phyloP scores from a whole-genome alignment of 2,888 invertebrate species.

The Abrostola triplasia region DNA sequence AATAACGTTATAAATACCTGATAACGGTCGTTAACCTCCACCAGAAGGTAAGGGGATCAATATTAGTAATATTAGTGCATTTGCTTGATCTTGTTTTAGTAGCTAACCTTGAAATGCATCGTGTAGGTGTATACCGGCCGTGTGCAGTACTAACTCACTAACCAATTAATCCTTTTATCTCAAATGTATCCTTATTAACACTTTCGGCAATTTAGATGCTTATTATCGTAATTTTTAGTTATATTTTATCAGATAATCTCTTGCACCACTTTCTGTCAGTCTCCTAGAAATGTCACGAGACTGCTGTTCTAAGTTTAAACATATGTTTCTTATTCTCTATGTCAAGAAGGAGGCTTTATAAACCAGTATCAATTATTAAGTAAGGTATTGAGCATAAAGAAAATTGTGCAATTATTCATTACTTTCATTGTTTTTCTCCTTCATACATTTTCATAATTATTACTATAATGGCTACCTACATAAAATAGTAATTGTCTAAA shows the following conservation, averaged over 20 bases:
- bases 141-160: slow-evolving; percentile 47
- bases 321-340: slow-evolving; percentile 22
- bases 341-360: slow-evolving; percentile 5
- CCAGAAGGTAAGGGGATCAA: slow-evolving; percentile 78
- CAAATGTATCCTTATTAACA: slow-evolving; percentile 35
- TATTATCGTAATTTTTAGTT: slow-evolving; percentile 18
- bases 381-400: neutral
- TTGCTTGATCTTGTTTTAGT: slow-evolving; percentile 35
- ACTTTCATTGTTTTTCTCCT: no score
- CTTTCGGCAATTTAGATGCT: slow-evolving; percentile 26
- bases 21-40: slow-evolving; percentile 78
- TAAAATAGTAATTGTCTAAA: no score
- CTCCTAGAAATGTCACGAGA: slow-evolving; percentile 60
- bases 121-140: slow-evolving; percentile 63
- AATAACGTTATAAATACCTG: slow-evolving; percentile 73
- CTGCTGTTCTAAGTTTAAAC: slow-evolving; percentile 49
- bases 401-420: neutral
- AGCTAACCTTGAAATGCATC: slow-evolving; percentile 75
- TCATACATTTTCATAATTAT: no score
- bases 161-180: slow-evolving; percentile 31
- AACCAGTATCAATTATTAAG: neutral
- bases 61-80: slow-evolving; percentile 56
- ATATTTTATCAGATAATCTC: slow-evolving; percentile 19
- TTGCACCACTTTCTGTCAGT: slow-evolving; percentile 50
- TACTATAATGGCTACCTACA: no score